Percentiles rank a stretch among this genome's conserved stretches.
phyloP scores from a whole-genome alignment of 2,888 invertebrate genomes.

The Tanypteryx hageni region DNA sequence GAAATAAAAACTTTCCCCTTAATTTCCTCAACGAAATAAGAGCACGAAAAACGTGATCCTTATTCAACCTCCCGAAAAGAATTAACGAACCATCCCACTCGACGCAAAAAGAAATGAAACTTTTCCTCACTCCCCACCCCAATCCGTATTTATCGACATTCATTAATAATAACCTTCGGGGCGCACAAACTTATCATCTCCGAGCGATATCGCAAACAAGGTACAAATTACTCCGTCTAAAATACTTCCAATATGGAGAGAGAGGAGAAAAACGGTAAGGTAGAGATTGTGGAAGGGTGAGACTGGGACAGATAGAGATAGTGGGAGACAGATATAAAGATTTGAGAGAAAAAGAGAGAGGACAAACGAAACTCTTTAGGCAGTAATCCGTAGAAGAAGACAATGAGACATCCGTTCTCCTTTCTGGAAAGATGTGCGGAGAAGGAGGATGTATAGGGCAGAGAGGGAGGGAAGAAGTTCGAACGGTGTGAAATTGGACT shows the following conservation, averaged over 20 bases:
- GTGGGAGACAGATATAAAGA: neutral
- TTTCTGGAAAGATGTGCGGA: neutral
- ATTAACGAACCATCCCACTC: slow-evolving; percentile 10
- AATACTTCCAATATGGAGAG: neutral
- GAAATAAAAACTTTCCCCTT: neutral
- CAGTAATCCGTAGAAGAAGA: slow-evolving; percentile 30
- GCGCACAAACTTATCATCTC: slow-evolving; percentile 21
- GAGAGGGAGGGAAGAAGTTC: slow-evolving; percentile 22
- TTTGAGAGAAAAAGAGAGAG: neutral
- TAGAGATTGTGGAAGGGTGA: neutral
- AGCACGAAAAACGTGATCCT: slow-evolving; percentile 12
- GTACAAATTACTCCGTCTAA: neutral
- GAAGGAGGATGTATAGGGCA: neutral
- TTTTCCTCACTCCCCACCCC: neutral
- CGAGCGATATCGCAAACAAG: slow-evolving; percentile 3
- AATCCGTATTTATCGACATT: slow-evolving; percentile 31
- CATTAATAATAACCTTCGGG: slow-evolving; percentile 39
- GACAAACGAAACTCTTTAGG: slow-evolving; percentile 6
- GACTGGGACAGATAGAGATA: neutral
- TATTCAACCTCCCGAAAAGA: slow-evolving; percentile 23
- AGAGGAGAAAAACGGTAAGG: neutral
- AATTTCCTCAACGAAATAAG: neutral
- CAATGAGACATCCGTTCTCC: slow-evolving; percentile 2
- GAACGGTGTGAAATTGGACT: slow-evolving; percentile 63
- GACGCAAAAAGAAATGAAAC: neutral